Conservation (phyloP, 2,888 invertebrate species). For the Listrodromus nycthemerus region DNA sequence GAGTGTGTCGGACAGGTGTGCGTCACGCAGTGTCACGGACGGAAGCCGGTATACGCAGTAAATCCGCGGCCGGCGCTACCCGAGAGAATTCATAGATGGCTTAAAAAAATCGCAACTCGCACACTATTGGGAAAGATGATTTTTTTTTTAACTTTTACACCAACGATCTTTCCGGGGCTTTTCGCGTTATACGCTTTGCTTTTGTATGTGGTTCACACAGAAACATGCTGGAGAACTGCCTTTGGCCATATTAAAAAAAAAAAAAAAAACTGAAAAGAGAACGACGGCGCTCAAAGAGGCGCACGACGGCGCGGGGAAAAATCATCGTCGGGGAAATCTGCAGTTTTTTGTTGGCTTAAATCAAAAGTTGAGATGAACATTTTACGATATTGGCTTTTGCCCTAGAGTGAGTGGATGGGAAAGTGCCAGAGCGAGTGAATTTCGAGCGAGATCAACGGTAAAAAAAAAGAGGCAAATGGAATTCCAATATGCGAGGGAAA, state of each 20-base stretch:
- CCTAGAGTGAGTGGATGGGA: too few species aligned
- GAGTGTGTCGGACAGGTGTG: not conserved
- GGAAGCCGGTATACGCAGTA: not conserved
- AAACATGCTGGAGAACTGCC: not conserved
- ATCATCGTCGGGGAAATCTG: too few species aligned
- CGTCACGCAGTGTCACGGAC: not conserved
- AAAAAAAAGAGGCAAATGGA: not conserved
- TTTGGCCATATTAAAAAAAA: slow-evolving; percentile 18
- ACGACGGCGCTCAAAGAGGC: not conserved
- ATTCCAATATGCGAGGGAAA: not conserved
- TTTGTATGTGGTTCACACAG: not conserved
- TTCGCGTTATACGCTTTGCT: not conserved
- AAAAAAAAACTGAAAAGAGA: not conserved
- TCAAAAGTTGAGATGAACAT: too few species aligned
- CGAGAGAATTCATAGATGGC: not conserved
- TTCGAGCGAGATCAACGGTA: not conserved
- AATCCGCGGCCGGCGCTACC: not conserved
- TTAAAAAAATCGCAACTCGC: slow-evolving; percentile 7
- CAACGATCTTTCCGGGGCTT: slow-evolving; percentile 17
- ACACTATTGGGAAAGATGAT: not conserved
- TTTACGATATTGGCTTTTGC: too few species aligned
- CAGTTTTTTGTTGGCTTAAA: too few species aligned
- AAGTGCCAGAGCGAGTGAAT: too few species aligned
- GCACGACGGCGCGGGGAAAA: not conserved
- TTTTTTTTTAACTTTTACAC: slow-evolving; percentile 7